Percentiles rank a stretch among this genome's conserved stretches.
Conservation (phyloP, 30 jellyfish, hydroid and myxozoan genomes). For the Clytia hemisphaerica region DNA sequence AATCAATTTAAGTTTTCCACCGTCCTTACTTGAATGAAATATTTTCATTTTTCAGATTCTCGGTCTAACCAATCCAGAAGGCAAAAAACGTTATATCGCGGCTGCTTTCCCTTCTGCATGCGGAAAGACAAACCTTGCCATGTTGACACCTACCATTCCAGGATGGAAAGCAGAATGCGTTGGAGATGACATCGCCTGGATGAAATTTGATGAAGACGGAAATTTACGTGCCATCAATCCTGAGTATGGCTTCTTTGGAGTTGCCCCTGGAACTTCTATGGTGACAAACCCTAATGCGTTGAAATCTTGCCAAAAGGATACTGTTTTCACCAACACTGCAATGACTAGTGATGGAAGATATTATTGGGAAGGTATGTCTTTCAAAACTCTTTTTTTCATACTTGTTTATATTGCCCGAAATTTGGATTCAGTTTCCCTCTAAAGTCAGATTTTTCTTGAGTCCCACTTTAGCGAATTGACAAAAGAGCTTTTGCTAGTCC, state of each 20-base stretch:
- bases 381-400: not conserved
- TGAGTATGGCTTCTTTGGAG: constrained; percentile 98
- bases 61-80: constrained; percentile 87
- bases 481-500: not conserved
- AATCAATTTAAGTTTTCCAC: not conserved
- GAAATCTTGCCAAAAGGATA: constrained; percentile 54
- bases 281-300: constrained; percentile 84
- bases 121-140: constrained; percentile 97
- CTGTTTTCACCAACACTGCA: constrained; percentile 86
- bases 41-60: constrained; percentile 40
- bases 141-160: constrained; percentile 95
- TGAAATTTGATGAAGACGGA: constrained; percentile 98
- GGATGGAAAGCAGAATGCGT: constrained; percentile 99
- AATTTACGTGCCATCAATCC: constrained; percentile 96
- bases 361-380: constrained; percentile 90
- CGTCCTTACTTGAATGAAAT: not conserved
- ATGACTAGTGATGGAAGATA: constrained; percentile 92
- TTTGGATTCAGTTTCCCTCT: not conserved
- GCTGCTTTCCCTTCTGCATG: constrained; percentile 99
- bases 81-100: constrained; percentile 81
- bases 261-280: constrained; percentile 93
- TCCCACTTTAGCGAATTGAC: not conserved
- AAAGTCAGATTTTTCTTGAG: too few relatives aligned
- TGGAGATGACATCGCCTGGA: constrained; percentile 99
- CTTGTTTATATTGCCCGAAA: not conserved